A percentile compares a stretch with the other conserved stretches of the same genome.
Evolutionary conservation across 2,888 invertebrate species (phyloP).

Genomic region (Cataglyphis livida): DNA sequence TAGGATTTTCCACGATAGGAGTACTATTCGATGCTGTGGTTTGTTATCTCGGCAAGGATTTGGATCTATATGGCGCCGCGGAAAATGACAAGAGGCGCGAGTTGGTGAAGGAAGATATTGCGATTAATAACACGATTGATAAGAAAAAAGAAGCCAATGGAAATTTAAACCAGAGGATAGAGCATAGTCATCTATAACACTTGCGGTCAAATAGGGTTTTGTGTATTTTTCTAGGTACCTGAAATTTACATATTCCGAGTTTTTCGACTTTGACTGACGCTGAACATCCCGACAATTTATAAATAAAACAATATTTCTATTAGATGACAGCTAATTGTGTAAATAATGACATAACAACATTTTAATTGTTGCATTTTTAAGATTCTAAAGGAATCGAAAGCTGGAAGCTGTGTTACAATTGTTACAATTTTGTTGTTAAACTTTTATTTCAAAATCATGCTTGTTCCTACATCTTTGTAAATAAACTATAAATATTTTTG

Average conservation of each 20-base stretch:
- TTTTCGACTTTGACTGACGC: constrained; percentile 25
- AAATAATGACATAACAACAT: constrained; percentile 4
- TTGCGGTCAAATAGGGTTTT: constrained; percentile 17
- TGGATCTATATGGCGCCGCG: constrained; percentile 87
- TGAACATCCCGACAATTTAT: constrained; percentile 19
- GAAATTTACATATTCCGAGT: constrained; percentile 36
- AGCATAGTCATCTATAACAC: constrained; percentile 45
- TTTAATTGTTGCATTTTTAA: background rate
- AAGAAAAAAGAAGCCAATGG: constrained; percentile 70
- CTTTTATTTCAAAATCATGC: constrained; percentile 20
- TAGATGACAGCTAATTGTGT: constrained; percentile 10
- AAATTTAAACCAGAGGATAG: constrained; percentile 68
- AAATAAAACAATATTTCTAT: constrained; percentile 21
- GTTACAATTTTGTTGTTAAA: constrained; percentile 12
- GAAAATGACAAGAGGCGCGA: constrained; percentile 80
- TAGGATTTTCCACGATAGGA: constrained; percentile 87
- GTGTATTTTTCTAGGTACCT: constrained; percentile 62
- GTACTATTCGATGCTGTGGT: constrained; percentile 88
- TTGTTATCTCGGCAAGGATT: constrained; percentile 87
- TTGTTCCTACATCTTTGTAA: constrained; percentile 69
- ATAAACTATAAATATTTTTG: constrained; percentile 73
- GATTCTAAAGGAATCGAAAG: constrained; percentile 8
- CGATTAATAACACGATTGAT: constrained; percentile 31
- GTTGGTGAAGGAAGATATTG: constrained; percentile 75
- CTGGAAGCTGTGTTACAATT: background rate